These are phyloP conservation scores for Atrina japonica DNA, from an alignment of 2,888 invertebrate species.

Conservation along the genomic window DNA sequence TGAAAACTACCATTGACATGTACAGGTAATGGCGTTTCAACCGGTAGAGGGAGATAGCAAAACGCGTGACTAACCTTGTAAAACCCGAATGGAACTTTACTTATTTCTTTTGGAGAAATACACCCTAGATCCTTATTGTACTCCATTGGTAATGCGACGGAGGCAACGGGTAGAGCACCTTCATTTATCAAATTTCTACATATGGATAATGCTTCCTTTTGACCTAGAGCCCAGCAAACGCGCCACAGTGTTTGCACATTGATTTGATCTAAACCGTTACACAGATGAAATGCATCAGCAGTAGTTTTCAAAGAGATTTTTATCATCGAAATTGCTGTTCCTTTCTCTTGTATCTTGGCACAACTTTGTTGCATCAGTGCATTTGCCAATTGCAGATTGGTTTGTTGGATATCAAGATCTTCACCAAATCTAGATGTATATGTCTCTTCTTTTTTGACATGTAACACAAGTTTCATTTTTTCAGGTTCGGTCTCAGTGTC, in stretches of 20 bases:
- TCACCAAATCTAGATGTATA: no score
- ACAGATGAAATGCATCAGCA: no score
- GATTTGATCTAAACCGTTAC: no score
- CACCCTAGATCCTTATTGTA: not conserved
- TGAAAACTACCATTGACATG: conserved; percentile 76
- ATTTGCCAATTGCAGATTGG: not conserved
- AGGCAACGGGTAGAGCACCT: conserved; percentile 51
- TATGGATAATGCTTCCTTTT: conserved; percentile 15
- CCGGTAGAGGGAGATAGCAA: conserved; percentile 68
- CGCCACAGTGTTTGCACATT: no score
- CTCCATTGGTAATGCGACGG: conserved; percentile 41
- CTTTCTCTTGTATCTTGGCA: no score
- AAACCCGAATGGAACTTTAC: conserved; percentile 44
- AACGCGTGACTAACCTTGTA: conserved; percentile 55
- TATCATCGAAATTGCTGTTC: no score
- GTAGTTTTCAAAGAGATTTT: no score
- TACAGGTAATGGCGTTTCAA: conserved; percentile 63
- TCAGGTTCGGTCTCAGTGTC: conserved; percentile 19
- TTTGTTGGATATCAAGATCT: not conserved
- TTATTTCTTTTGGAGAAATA: not conserved
- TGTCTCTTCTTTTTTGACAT: not conserved
- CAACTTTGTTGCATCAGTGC: not conserved
- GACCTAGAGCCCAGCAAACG: conserved; percentile 51
- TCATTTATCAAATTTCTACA: conserved; percentile 15
- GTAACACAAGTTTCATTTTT: conserved; percentile 11